A percentile compares a stretch with the other conserved stretches of the same genome.
Conservation (phyloP, 2,797 vertebrate genomes). For the Rachycentron canadum region DNA sequence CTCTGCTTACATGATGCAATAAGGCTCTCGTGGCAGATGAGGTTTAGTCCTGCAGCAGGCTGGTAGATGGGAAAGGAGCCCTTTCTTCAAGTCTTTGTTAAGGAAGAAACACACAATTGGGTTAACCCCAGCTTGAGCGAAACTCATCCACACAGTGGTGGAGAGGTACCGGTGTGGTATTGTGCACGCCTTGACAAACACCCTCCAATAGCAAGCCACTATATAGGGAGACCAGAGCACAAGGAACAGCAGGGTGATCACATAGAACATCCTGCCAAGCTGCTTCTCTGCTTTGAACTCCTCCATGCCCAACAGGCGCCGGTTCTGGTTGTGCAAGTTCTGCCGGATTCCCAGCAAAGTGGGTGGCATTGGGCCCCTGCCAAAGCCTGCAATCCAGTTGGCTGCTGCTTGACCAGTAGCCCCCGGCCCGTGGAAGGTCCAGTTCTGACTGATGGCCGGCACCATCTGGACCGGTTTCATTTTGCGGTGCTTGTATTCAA, state of each 20-base stretch:
- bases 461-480: constrained; percentile 95
- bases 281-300: constrained; percentile 93
- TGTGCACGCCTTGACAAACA: constrained; percentile 92
- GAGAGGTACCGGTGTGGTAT: constrained; percentile 92
- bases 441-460: constrained; percentile 94
- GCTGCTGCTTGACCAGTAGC: constrained; percentile 93
- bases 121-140: constrained; percentile 92
- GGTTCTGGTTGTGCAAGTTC: constrained; percentile 91
- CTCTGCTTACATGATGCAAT: constrained; percentile 90
- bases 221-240: constrained; percentile 94
- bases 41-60: constrained; percentile 92
- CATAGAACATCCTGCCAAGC: constrained; percentile 94
- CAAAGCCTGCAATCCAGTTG: constrained; percentile 94
- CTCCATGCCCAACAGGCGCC: constrained; percentile 91
- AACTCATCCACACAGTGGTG: constrained; percentile 94
- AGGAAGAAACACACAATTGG: constrained; percentile 93
- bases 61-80: constrained; percentile 90
- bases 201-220: constrained; percentile 94
- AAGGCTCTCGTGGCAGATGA: constrained; percentile 92
- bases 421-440: constrained; percentile 94
- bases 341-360: constrained; percentile 93
- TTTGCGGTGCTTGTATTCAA: constrained; percentile 94
- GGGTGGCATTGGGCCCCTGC: constrained; percentile 92
- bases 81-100: constrained; percentile 95
- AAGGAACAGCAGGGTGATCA: constrained; percentile 92